Evolutionary conservation across 1,140 invertebrate genomes (phyloP), one percentile per base, ranked within the genome.

Genomic region (Anastatus disparis): DNA sequence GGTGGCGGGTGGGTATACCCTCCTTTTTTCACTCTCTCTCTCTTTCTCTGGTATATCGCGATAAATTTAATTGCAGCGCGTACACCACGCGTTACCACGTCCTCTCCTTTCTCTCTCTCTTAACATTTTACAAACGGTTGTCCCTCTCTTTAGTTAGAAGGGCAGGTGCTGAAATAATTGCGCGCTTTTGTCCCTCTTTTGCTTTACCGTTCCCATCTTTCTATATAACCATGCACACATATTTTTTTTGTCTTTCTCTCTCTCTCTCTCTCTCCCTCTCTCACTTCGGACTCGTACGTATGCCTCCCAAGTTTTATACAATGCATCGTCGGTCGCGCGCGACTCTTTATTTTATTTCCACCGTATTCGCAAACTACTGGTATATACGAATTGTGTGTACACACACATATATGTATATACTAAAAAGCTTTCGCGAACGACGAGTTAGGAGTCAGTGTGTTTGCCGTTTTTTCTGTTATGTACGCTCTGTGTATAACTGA

Each of bases 31-130:
- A n/a, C n/a, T n/a, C n/a, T n/a, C n/a, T n/a, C n/a, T n/a, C n/a
- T n/a, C n/a, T n/a, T n/a, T n/a, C 64, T 17, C 46, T 4, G 46
- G 44, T 38, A 26, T 29, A 73, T 73, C 72, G 72, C 67, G 72
- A 73, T 73, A 73, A 73, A 64, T 73, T 70, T 73, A 73, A 73
- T 73, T 73, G 72, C 72, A n/a, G 26, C 31, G 31, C n/a, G n/a
- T n/a, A n/a, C n/a, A 46, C 40, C 27, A 12, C 42, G 42, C 26
- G 35, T 44, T 38, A 35, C 31, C 31, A 4, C 31, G 4, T 4
- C 4, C 31, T 35, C 31, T 35, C 31, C 10, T 35, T 35, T 35
- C 31, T 6, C 10, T 35, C 31, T 35, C 31, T 35, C 31, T 35
- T 35, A n/a, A n/a, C n/a, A n/a, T n/a, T n/a, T n/a, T n/a, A n/a